Base-by-base conservation (phyloP, 2,888 invertebrate species). In the Ernsta delagoae region DNA sequence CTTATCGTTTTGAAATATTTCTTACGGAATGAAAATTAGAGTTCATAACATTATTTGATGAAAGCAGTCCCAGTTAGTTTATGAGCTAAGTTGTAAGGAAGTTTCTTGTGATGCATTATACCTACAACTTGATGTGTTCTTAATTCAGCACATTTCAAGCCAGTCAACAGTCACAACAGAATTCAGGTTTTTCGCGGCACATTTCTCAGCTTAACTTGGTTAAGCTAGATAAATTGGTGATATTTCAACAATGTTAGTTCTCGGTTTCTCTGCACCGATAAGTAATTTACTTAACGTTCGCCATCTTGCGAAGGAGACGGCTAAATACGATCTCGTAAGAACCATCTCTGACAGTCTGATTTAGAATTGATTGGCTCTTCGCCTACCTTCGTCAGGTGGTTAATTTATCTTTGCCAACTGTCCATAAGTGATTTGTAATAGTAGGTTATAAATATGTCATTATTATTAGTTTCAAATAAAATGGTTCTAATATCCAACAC, bases 1-100 rank as follows among this genome's bases (percentile, higher is more conserved):
- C 70, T 74, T 73, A 74, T 74, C 70, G 73, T 71, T 77, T 74
- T 68, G 69, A 75, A 80, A 79, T 79, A 77, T 79, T 85, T 78
- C 74, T 69, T 65, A 70, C 62, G 68, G 75, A 75, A 77, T 75
- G 72, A 75, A 78, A 81, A 81, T 78, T 78, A 77, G 80, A 77
- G 74, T 72, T 71, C 72, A 73, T 70, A 67, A 60, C 61, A 61
- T 65, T 59, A 73, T 72, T 74, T 74, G 76, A 65, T 60, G 64
- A 70, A 70, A 65, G 65, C 57, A 16, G 66, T 50, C 50, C 53
- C 34, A 60, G 66, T 60, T 66, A 54, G 54, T 61, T 67, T 67
- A 56, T 56, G 56, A 67, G 45, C 56, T 60, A 43, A 67, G 61
- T 61, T 54, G 53, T 24, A 67, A 56, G 45, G 60, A 45, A 56